Conservation (phyloP, 1,140 invertebrate species). For the Palaemon carinicauda region DNA sequence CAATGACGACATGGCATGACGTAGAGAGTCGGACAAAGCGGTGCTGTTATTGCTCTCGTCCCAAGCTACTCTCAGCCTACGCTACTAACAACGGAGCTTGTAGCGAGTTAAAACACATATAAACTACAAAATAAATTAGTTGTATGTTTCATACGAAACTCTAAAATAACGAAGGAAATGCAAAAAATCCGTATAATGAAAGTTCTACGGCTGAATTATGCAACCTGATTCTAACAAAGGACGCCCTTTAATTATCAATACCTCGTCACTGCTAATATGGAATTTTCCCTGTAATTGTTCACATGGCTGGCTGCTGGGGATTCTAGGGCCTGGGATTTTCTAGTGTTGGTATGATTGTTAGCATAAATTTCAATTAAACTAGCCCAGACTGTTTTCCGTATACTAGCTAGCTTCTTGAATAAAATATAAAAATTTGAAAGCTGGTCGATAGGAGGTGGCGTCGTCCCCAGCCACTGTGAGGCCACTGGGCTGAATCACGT, state of each 20-base stretch:
- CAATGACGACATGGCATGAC: constrained; percentile 59
- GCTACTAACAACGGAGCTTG: constrained; percentile 49
- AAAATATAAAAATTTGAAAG: constrained; percentile 60
- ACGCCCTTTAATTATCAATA: constrained; percentile 41
- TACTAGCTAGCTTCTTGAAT: constrained; percentile 56
- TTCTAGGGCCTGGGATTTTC: background rate
- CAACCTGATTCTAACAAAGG: background rate
- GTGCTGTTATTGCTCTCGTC: constrained; percentile 54
- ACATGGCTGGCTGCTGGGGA: background rate
- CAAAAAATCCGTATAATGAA: background rate
- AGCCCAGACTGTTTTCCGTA: background rate
- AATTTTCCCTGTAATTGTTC: constrained; percentile 40
- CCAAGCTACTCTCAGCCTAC: constrained; percentile 58
- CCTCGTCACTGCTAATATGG: constrained; percentile 29
- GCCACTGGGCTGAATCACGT: constrained; percentile 58
- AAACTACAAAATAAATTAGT: constrained; percentile 46
- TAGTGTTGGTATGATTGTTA: background rate
- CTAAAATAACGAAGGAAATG: background rate
- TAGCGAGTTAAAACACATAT: constrained; percentile 53
- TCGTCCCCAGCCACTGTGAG: constrained; percentile 58
- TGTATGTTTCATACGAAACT: constrained; percentile 2
- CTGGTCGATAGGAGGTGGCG: constrained; percentile 59
- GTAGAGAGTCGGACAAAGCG: constrained; percentile 59
- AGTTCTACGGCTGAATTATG: background rate
- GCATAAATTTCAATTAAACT: constrained; percentile 1